Percentiles rank a stretch among this genome's conserved stretches.
Evolutionary conservation across 35 echinoderm and acorn worm genomes (phyloP).

Genomic region (Amphiura filiformis): DNA sequence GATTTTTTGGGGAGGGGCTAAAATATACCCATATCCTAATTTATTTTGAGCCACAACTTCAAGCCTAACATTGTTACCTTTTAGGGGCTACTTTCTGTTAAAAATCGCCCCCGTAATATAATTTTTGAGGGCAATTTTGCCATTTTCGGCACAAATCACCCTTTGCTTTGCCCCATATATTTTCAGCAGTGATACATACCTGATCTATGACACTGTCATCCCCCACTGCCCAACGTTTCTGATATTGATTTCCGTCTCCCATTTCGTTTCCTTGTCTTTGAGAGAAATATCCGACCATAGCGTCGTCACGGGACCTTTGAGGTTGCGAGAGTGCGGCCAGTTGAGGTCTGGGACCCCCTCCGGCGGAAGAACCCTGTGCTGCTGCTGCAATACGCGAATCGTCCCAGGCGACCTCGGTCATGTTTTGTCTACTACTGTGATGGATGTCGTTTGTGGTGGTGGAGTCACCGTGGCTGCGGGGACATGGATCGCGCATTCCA

Average conservation of each 20-base stretch:
- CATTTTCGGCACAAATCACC: too few species aligned
- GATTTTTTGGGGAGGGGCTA: too few species aligned
- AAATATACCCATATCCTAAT: too few species aligned
- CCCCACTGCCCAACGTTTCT: background rate
- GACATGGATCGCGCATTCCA: conserved; percentile 3
- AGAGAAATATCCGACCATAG: background rate
- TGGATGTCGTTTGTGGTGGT: conserved; percentile 3
- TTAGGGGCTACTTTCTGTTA: too few species aligned
- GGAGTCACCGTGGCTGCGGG: conserved; percentile 7
- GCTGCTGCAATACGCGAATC: conserved; percentile 6
- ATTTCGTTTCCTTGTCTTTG: conserved; percentile 1
- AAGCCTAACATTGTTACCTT: too few species aligned
- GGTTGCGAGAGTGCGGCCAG: background rate
- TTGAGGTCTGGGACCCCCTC: background rate
- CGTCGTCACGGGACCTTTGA: background rate
- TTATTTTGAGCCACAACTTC: too few species aligned
- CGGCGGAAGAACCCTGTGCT: background rate
- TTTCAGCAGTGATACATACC: too few species aligned
- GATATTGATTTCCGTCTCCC: background rate
- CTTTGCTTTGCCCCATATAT: too few species aligned
- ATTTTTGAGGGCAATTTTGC: too few species aligned
- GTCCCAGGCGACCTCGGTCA: background rate
- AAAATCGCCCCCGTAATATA: too few species aligned
- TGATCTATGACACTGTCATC: conserved; percentile 3
- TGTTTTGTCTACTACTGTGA: background rate